Evolutionary conservation across 1,140 invertebrate genomes (phyloP), one percentile per base, ranked within the genome.

Genomic region (Penaeus vannamei): DNA sequence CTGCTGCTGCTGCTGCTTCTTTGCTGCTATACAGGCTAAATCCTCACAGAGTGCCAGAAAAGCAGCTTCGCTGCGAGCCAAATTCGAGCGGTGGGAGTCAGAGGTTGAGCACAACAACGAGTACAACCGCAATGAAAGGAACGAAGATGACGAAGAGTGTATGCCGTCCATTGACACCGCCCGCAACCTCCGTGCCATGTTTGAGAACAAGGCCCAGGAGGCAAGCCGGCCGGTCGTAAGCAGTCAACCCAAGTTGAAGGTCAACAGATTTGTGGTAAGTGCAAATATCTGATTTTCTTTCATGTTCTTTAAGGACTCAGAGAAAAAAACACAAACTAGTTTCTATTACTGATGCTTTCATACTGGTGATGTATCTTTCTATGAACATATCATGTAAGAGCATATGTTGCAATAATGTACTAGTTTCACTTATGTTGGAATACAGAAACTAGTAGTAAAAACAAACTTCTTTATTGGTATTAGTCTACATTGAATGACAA

Each of bases 51-150:
- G 95, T 89, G 94, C 97, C 22, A 96, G 96, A 29, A 94, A 96
- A 90, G 98, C 98, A 36, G 98, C 96, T 92, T 96, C 96, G 91
- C 94, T 99, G 91, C 95, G 96, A 90, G 97, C 96, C 64, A 97
- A 97, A 93, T 99, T 99, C 94, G 98, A 99, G 93, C 95, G 96
- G 91, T 98, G 98, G 97, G 96, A 97, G 91, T 95, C 95, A 69
- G 95, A 95, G 80, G 91, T 92, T 26, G 96, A 96, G 60, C 82
- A 83, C 26, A 86, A 90, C 36, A 91, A 88, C 62, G 85, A 86
- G 72, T 90, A 91, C 92, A 92, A 60, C 91, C 91, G 36, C 87
- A 61, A 77, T 46, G 83, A 91, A 20, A 69, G 29, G 59, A 86
- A 90, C 69, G 91, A 91, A 14, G 87, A 91, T 46, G 90, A 91